Evolutionary conservation across 2,797 vertebrate species (phyloP).

Genomic region (Florisuga fusca): DNA sequence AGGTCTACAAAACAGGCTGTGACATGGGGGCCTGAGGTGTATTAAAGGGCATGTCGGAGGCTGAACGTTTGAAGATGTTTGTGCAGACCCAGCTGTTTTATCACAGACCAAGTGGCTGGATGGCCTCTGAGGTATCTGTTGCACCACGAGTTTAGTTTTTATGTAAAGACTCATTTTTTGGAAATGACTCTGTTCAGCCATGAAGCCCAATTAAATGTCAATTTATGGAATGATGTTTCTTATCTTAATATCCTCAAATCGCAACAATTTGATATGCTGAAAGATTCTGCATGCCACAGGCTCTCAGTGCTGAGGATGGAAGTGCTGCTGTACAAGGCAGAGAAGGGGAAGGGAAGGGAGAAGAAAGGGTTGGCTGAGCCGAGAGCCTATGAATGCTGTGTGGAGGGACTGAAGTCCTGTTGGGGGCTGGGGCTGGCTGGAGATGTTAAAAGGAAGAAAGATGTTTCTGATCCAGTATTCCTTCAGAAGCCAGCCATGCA

Average conservation of each 20-base stretch:
- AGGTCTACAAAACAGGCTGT: not conserved
- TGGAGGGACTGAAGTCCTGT: not conserved
- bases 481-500: not conserved
- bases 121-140: not conserved
- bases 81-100: not conserved
- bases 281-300: not conserved
- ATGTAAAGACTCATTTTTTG: not conserved
- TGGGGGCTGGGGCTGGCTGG: not conserved
- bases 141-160: not conserved
- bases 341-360: not conserved
- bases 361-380: not conserved
- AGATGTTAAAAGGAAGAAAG: not conserved
- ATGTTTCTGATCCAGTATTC: not conserved
- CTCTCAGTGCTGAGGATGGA: not conserved
- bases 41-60: fast-evolving
- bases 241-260: not conserved
- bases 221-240: not conserved
- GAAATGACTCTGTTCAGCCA: not conserved
- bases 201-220: not conserved
- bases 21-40: fast-evolving
- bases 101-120: not conserved
- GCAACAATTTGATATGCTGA: not conserved
- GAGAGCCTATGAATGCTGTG: not conserved
- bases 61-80: fast-evolving
- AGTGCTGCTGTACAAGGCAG: not conserved